Base-by-base conservation (phyloP, 1,140 invertebrate genomes). In the Tetramorium alpestre region DNA sequence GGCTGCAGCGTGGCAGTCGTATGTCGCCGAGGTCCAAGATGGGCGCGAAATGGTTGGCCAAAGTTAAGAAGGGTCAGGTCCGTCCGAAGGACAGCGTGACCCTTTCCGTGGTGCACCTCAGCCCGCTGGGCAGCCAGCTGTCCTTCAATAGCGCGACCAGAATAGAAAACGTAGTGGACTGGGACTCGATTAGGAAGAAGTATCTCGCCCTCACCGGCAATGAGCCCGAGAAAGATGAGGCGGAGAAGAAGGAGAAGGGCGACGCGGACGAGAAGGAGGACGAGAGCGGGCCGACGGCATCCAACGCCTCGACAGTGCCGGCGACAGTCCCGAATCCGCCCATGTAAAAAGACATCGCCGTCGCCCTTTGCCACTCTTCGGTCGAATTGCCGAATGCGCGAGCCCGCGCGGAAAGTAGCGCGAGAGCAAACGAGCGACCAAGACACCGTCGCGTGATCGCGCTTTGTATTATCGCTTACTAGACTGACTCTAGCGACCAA, bases 91-190 rank as follows among this genome's bases (percentile, higher is more conserved):
- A 98, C 93, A 97, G 97, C 41, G 96, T 97, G 28, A 96, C 97
- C 3, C 94, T 98, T 5, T 97, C 97, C 3, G 96, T 98, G 65
- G 97, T 97, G 10, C 97, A 98, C 90, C 95, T 98, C 65, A 98
- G 97, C 93, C 97, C 97, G 0, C 93, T 98, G 18, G 98, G 97
- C 44, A 98, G 97, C 2, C 98, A 98, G 89, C 92, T 98, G 67
- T 98, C 98, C 85, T 98, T 98, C 93, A 97, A 97, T 92, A 96
- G 96, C 90, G 95, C 96, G 10, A 93, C 94, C 0, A 96, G 97
- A 87, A 98, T 99, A 86, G 98, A 99, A 93, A 98, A 98, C 92
- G 98, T 99, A 0, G 97, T 98, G 0, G 98, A 99, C 93, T 99
- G 98, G 98, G 97, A 98, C 91, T 96, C 97, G 7, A 99, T 99